phyloP scores from a whole-genome alignment of 2,797 vertebrate genomes.

The Bothrops alternatus region DNA sequence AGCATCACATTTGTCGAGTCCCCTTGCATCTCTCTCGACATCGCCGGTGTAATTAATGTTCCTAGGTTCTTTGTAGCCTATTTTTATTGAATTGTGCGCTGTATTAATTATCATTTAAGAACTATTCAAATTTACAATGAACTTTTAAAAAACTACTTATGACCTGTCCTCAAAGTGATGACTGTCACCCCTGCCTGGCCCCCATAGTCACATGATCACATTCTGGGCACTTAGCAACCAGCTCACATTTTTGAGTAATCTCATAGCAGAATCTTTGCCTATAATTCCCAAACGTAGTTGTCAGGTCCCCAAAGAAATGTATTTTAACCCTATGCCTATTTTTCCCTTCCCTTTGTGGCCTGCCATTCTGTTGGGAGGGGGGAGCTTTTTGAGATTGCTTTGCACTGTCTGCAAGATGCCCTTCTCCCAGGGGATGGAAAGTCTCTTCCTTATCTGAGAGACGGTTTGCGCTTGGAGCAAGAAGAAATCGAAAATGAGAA shows the following conservation, averaged over 20 bases:
- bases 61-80: not conserved
- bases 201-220: not conserved
- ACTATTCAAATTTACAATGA: not conserved
- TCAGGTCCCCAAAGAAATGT: no score
- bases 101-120: not conserved
- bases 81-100: not conserved
- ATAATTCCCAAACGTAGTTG: not conserved
- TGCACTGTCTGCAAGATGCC: no score
- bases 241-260: not conserved
- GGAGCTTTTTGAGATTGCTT: no score
- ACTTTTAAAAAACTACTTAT: not conserved
- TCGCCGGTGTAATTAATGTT: not conserved
- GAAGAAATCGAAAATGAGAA: no score
- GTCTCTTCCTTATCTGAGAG: no score
- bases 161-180: not conserved
- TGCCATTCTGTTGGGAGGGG: no score
- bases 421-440: no score
- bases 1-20: not conserved
- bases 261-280: not conserved
- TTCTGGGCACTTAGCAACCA: not conserved
- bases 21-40: not conserved
- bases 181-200: not conserved
- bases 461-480: no score
- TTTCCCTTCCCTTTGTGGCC: no score
- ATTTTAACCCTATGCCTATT: no score